Percentiles rank a stretch among this genome's conserved stretches.
Evolutionary conservation across 2,113 vertebrate genomes (phyloP).

Genomic region (Dromaius novaehollandiae): DNA sequence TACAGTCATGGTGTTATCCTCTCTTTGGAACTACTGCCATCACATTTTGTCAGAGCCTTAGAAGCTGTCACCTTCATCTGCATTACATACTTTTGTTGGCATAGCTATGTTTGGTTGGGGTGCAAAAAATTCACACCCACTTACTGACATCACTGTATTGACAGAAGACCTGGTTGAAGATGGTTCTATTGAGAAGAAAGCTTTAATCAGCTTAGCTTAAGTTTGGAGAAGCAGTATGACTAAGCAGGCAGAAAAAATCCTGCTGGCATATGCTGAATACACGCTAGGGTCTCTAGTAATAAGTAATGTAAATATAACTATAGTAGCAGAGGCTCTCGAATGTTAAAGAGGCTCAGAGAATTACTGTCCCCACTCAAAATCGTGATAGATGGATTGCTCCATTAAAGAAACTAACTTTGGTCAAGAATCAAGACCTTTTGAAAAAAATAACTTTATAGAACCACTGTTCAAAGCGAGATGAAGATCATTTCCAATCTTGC

Average conservation of each 20-base stretch:
- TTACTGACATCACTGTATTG: neutral
- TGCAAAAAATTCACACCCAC: neutral
- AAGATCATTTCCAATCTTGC: neutral
- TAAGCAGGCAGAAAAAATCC: neutral
- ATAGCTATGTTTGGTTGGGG: neutral
- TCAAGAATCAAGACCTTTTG: neutral
- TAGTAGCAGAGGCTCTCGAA: neutral
- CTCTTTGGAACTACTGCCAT: neutral
- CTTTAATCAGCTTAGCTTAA: neutral
- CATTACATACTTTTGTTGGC: neutral
- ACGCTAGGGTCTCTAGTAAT: neutral
- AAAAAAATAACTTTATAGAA: neutral
- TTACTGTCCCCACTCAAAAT: neutral
- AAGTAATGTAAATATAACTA: neutral
- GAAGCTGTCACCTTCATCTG: neutral
- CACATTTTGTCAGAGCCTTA: neutral
- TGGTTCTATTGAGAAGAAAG: neutral
- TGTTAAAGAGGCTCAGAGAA: neutral
- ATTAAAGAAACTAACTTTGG: neutral
- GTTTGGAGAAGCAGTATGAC: neutral
- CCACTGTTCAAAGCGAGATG: neutral
- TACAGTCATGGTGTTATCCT: neutral
- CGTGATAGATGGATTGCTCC: neutral
- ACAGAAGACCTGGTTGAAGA: neutral
- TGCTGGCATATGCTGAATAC: neutral